phyloP scores from a whole-genome alignment of 1,140 invertebrate species.

The Patella vulgata region DNA sequence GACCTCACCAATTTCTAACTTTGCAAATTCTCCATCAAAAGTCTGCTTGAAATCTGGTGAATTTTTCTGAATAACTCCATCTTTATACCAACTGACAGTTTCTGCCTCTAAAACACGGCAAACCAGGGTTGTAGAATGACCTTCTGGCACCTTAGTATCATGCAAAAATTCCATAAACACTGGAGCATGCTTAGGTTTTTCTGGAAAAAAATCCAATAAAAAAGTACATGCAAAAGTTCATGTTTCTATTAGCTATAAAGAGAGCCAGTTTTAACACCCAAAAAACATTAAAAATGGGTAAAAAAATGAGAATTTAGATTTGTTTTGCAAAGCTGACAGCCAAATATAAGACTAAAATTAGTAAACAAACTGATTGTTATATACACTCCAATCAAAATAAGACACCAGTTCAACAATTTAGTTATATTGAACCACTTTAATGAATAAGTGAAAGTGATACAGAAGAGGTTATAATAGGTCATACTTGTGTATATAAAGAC shows the following conservation, averaged over 20 bases:
- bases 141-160: slow-evolving; percentile 45
- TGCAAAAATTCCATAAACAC: slow-evolving; percentile 29
- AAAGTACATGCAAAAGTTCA: background rate
- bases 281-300: background rate
- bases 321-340: too few relatives aligned
- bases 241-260: background rate
- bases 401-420: too few relatives aligned
- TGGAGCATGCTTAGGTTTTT: slow-evolving; percentile 24
- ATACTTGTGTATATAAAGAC: too few relatives aligned
- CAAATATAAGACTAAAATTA: too few relatives aligned
- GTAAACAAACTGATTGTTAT: too few relatives aligned
- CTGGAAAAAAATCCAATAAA: slow-evolving; percentile 31
- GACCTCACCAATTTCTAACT: slow-evolving; percentile 51
- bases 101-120: slow-evolving; percentile 39
- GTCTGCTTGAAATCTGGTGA: slow-evolving; percentile 54
- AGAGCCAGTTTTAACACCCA: background rate
- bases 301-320: too few relatives aligned
- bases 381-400: too few relatives aligned
- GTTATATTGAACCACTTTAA: too few relatives aligned
- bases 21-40: slow-evolving; percentile 46
- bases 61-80: slow-evolving; percentile 43
- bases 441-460: too few relatives aligned
- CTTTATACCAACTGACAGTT: slow-evolving; percentile 51
- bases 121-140: slow-evolving; percentile 39
- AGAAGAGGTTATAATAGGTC: too few relatives aligned